Conservation (phyloP, 2,888 invertebrate genomes). For the Pseudococcus longispinus region DNA sequence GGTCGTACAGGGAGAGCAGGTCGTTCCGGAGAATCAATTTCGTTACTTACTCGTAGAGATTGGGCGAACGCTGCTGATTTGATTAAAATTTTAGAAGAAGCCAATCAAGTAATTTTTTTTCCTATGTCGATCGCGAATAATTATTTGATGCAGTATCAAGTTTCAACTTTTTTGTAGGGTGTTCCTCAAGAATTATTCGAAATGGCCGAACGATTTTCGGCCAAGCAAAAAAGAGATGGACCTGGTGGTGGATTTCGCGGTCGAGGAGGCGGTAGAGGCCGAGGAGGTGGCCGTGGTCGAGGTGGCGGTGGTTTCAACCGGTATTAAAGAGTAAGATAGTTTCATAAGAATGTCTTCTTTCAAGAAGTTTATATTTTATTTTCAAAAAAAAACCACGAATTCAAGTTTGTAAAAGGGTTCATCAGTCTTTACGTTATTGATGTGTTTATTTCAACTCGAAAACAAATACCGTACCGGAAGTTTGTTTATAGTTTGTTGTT, state of each 20-base stretch:
- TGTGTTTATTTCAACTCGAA: neutral
- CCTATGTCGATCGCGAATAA: neutral
- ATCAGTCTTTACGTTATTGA: neutral
- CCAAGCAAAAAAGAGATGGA: slow-evolving; percentile 71
- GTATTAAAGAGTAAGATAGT: neutral
- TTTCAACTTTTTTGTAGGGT: slow-evolving; percentile 65
- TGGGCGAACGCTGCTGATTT: slow-evolving; percentile 83
- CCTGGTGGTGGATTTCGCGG: slow-evolving; percentile 63
- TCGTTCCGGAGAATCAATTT: slow-evolving; percentile 80
- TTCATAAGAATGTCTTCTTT: neutral
- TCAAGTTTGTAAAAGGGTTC: neutral
- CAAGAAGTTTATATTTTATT: neutral
- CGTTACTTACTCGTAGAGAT: slow-evolving; percentile 80
- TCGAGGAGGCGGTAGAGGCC: slow-evolving; percentile 59
- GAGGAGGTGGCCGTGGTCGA: slow-evolving; percentile 62
- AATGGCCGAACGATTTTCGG: slow-evolving; percentile 79
- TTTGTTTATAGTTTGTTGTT: neutral
- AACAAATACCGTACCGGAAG: neutral
- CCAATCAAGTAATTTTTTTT: slow-evolving; percentile 62
- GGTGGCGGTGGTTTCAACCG: slow-evolving; percentile 58
- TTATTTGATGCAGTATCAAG: neutral
- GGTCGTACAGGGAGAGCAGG: slow-evolving; percentile 95
- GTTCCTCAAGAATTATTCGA: slow-evolving; percentile 76
- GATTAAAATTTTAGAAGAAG: slow-evolving; percentile 86
- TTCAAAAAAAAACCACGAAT: neutral